These are phyloP conservation scores for Bergia puertoricense DNA, from an alignment of 92 coral and sea anemone genomes.

Conservation along the genomic window DNA sequence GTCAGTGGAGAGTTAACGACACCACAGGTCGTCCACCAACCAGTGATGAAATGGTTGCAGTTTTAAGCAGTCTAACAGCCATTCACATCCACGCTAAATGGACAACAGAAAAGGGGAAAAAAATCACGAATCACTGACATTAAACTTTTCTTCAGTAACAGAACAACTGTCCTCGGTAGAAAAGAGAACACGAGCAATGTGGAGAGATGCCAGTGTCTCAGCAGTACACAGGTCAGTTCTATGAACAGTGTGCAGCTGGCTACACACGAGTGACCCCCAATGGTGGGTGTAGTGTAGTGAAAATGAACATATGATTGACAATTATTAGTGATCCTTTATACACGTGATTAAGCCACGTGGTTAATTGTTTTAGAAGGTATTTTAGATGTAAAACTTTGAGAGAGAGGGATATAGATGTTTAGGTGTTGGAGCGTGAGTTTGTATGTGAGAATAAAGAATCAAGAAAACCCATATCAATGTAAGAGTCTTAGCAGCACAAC, in stretches of 20 bases:
- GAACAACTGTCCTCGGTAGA: constrained; percentile 30
- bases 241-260: background rate
- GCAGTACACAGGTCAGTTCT: constrained; percentile 87
- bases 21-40: constrained; percentile 76
- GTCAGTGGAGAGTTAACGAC: constrained; percentile 77
- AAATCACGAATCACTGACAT: constrained; percentile 13
- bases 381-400: background rate
- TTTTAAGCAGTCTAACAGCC: constrained; percentile 73
- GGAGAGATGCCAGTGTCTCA: constrained; percentile 77
- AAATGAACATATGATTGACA: constrained; percentile 4
- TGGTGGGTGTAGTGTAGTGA: background rate
- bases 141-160: constrained; percentile 6
- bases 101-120: constrained; percentile 57
- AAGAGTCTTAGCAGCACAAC: constrained; percentile 1
- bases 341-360: constrained; percentile 16
- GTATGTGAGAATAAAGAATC: background rate
- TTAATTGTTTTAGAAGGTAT: background rate
- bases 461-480: constrained; percentile 6
- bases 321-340: constrained; percentile 2
- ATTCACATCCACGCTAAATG: constrained; percentile 86
- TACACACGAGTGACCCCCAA: constrained; percentile 65
- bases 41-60: constrained; percentile 72
- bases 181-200: constrained; percentile 57
- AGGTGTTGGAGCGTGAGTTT: background rate
- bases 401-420: background rate